These are phyloP conservation scores for Drosophila melanogaster DNA, from an alignment of 1,140 invertebrate species.

Conservation along the genomic window DNA sequence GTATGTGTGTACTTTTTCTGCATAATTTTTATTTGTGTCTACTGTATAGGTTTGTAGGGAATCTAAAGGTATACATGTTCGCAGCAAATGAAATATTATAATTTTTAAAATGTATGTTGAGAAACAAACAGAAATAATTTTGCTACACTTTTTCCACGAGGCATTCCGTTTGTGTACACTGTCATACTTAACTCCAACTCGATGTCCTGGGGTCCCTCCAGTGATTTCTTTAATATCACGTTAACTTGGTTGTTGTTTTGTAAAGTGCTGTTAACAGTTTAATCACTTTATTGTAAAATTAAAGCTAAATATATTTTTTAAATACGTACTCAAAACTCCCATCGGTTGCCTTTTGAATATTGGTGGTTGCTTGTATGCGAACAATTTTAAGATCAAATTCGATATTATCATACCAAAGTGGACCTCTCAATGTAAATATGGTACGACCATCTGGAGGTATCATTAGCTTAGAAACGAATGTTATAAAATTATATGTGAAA, in stretches of 20 bases:
- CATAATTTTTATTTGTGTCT: too few relatives aligned
- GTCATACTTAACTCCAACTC: constrained; percentile 95
- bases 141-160: constrained; percentile 92
- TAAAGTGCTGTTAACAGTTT: constrained; percentile 81
- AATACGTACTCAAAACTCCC: constrained; percentile 88
- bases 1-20: too few relatives aligned
- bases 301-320: neutral
- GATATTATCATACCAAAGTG: constrained; percentile 88
- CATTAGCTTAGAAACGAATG: constrained; percentile 93
- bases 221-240: constrained; percentile 88
- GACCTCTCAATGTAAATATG: constrained; percentile 94
- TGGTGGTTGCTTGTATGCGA: constrained; percentile 86
- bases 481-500: constrained; percentile 96
- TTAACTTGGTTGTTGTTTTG: constrained; percentile 89
- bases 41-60: too few relatives aligned
- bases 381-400: constrained; percentile 73
- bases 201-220: constrained; percentile 95
- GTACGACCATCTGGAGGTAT: constrained; percentile 87
- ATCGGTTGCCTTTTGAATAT: constrained; percentile 87
- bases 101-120: constrained; percentile 88
- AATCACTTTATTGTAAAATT: neutral
- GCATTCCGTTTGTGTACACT: constrained; percentile 89
- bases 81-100: too few relatives aligned
- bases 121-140: constrained; percentile 94
- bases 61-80: too few relatives aligned